Evolutionary conservation across 2,888 invertebrate genomes (phyloP).

Genomic region (Lingula anatina): DNA sequence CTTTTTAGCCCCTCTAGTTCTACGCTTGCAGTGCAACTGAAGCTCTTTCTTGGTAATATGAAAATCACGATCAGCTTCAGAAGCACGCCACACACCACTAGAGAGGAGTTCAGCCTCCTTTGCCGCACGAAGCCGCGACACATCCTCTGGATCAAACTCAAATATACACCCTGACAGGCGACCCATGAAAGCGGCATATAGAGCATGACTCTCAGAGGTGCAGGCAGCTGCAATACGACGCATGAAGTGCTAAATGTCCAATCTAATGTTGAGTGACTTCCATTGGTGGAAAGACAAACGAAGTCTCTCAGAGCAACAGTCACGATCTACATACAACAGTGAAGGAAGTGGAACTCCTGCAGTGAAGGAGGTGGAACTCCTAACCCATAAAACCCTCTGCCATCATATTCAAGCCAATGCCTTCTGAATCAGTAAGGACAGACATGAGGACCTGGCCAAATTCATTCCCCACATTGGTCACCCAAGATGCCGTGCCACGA

Average conservation of each 20-base stretch:
- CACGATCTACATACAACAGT: slow-evolving; percentile 26
- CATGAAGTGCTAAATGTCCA: slow-evolving; percentile 28
- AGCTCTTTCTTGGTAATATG: slow-evolving; percentile 11
- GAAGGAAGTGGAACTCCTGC: slow-evolving; percentile 15
- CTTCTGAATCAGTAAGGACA: slow-evolving; percentile 18
- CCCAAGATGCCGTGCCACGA: slow-evolving; percentile 17
- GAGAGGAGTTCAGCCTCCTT: slow-evolving; percentile 7
- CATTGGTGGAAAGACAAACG: slow-evolving; percentile 13
- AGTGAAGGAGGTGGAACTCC: slow-evolving; percentile 16
- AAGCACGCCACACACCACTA: neutral
- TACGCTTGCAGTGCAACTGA: slow-evolving; percentile 11
- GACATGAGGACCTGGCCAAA: slow-evolving; percentile 17
- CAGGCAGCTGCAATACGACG: slow-evolving; percentile 12
- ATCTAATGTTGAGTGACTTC: slow-evolving; percentile 10
- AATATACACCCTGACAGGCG: slow-evolving; percentile 12
- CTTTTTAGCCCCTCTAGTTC: slow-evolving; percentile 14
- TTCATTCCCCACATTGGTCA: slow-evolving; percentile 22
- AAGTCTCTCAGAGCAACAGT: too few relatives aligned
- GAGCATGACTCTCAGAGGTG: slow-evolving; percentile 17
- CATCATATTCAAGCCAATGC: slow-evolving; percentile 15
- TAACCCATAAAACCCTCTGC: slow-evolving; percentile 12
- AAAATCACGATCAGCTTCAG: neutral
- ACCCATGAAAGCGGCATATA: slow-evolving; percentile 19
- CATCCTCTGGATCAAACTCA: slow-evolving; percentile 14
- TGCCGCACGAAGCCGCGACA: slow-evolving; percentile 7